Percentiles rank a stretch among this genome's conserved stretches.
Conservation (phyloP, 2,888 invertebrate genomes). For the Osmoderma eremita region DNA sequence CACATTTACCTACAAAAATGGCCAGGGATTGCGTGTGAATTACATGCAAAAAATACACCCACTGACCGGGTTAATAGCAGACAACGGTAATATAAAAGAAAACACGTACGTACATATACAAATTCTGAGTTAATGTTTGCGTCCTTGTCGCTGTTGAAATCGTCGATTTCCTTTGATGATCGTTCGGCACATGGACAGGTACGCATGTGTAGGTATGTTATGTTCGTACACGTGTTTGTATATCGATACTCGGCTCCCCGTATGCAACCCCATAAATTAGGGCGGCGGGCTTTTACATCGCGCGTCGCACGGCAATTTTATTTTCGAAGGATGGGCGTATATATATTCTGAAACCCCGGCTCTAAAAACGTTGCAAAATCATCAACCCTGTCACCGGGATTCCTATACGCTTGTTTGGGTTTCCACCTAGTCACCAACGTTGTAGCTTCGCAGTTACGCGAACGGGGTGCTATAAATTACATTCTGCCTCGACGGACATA, state of each 20-base stretch:
- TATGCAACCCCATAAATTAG: constrained; percentile 20
- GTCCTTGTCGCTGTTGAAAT: background rate
- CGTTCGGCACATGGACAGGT: too few relatives aligned
- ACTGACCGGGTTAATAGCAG: too few relatives aligned
- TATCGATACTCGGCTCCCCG: constrained; percentile 1
- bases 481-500: too few relatives aligned
- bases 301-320: constrained; percentile 18
- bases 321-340: constrained; percentile 24
- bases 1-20: background rate
- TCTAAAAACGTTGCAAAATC: constrained; percentile 7
- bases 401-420: constrained; percentile 12
- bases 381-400: constrained; percentile 1
- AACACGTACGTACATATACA: too few relatives aligned
- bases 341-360: background rate
- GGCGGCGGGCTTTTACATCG: constrained; percentile 12
- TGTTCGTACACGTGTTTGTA: constrained; percentile 15
- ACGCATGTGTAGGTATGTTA: background rate
- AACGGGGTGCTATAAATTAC: background rate
- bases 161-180: constrained; percentile 11
- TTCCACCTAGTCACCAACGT: background rate
- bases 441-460: constrained; percentile 10
- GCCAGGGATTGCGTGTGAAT: too few relatives aligned
- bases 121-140: background rate
- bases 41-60: too few relatives aligned
- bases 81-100: too few relatives aligned